These are phyloP conservation scores for zebrafish (Danio rerio) DNA, from an alignment of 2,113 vertebrate species.

Conservation along the genomic window GRCz12tu NC_133184.1:26679501-26680000, in stretches of 20 bases:
- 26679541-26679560: constrained; percentile 60
- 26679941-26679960: background rate
- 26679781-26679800: constrained; percentile 51
- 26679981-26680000: background rate
- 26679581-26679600: constrained; percentile 50
- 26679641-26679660: constrained; percentile 71
- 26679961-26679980: background rate
- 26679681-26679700: background rate
- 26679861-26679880: constrained; percentile 19
- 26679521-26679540: background rate
- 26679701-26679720: background rate
- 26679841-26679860: background rate
- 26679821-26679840: constrained; percentile 36
- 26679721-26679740: constrained; percentile 70
- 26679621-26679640: constrained; percentile 44
- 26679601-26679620: constrained; percentile 56
- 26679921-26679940: background rate
- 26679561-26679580: constrained; percentile 74
- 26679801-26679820: constrained; percentile 55
- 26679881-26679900: constrained; percentile 15
- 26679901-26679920: constrained; percentile 47
- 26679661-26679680: constrained; percentile 19
- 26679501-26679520: background rate
- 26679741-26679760: constrained; percentile 78
- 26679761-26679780: constrained; percentile 72